Percentiles rank a stretch among this genome's conserved stretches.
These are phyloP conservation scores for Eupsittula cactorum DNA, from an alignment of 2,113 vertebrate genomes.

Conservation along the genomic window DNA sequence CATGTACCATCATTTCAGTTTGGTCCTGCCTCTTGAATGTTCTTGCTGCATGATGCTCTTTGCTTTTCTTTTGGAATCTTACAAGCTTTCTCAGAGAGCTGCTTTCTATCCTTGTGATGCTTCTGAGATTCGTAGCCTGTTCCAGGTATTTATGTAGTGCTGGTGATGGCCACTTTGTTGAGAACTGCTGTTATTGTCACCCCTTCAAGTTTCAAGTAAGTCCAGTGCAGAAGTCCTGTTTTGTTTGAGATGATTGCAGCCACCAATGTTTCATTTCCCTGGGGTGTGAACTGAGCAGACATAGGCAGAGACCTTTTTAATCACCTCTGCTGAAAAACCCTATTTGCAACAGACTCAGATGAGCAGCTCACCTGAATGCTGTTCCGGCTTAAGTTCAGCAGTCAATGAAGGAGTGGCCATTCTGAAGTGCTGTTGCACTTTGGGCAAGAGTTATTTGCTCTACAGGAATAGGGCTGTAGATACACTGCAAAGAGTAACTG, in stretches of 20 bases:
- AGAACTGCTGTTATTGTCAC: background rate
- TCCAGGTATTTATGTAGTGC: background rate
- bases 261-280: background rate
- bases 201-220: background rate
- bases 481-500: background rate
- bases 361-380: background rate
- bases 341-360: background rate
- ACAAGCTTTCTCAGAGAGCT: background rate
- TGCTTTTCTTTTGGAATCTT: background rate
- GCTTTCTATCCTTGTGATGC: background rate
- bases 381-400: background rate
- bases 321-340: background rate
- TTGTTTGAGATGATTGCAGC: background rate
- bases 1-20: background rate
- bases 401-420: background rate
- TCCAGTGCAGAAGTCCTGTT: background rate
- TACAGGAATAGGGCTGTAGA: background rate
- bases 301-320: background rate
- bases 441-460: background rate
- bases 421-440: background rate
- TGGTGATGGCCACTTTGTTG: background rate
- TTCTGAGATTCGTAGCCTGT: fast-evolving
- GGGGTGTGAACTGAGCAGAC: background rate
- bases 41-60: fast-evolving
- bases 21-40: background rate